Conservation (phyloP, 2,888 invertebrate genomes). For the Ariolimax columbianus region DNA sequence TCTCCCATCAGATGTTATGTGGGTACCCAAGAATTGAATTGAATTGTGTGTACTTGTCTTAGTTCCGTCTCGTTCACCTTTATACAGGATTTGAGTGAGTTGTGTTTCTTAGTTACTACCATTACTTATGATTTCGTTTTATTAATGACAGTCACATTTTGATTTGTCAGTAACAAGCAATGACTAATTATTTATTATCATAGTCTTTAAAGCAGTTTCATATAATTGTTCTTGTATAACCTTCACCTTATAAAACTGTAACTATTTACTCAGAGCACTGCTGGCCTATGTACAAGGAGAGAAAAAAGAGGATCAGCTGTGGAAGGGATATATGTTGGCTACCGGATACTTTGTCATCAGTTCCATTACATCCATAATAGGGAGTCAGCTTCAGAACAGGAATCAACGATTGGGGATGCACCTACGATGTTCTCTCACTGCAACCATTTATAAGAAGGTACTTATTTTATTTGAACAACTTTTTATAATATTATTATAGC, state of each 20-base stretch:
- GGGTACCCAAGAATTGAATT: too few species aligned
- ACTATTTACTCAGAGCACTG: slow-evolving; percentile 30
- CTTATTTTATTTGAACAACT: neutral
- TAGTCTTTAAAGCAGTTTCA: too few species aligned
- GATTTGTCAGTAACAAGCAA: too few species aligned
- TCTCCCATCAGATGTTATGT: too few species aligned
- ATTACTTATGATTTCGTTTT: too few species aligned
- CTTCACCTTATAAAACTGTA: neutral
- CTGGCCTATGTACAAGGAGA: slow-evolving; percentile 26
- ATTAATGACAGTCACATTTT: too few species aligned
- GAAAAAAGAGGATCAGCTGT: slow-evolving; percentile 8
- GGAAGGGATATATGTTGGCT: slow-evolving; percentile 44
- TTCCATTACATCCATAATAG: slow-evolving; percentile 22
- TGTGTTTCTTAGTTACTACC: too few species aligned
- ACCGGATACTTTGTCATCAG: slow-evolving; percentile 40
- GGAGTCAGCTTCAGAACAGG: slow-evolving; percentile 35
- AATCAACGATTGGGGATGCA: slow-evolving; percentile 45
- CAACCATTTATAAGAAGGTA: slow-evolving; percentile 49
- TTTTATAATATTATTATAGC: neutral
- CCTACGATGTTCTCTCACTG: slow-evolving; percentile 35
- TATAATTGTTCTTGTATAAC: too few species aligned
- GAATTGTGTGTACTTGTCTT: too few species aligned
- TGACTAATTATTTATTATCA: too few species aligned
- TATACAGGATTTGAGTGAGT: too few species aligned
- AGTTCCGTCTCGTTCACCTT: too few species aligned